Evolutionary conservation across 2,113 vertebrate genomes (phyloP).

Genomic region (Corythornis madagascariensis): DNA sequence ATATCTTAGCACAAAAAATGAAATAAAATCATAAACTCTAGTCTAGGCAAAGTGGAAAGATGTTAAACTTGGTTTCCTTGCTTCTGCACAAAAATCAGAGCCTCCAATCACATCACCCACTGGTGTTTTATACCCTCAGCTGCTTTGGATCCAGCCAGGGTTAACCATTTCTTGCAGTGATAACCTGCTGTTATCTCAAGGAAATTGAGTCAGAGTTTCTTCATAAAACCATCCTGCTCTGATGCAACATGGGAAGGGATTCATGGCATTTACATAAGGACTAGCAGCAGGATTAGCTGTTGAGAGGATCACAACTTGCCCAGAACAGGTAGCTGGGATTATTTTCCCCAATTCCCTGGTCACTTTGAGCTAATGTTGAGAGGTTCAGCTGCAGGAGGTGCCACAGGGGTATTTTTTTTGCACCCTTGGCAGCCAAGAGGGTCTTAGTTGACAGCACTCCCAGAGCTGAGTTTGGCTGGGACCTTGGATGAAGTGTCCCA

Average conservation of each 20-base stretch:
- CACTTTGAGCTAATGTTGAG: not conserved
- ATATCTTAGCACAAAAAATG: not conserved
- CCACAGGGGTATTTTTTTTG: not conserved
- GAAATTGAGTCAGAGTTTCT: constrained; percentile 58
- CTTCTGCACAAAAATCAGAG: not conserved
- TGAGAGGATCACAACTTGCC: not conserved
- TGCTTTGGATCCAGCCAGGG: not conserved
- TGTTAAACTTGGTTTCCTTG: not conserved
- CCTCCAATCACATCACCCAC: not conserved
- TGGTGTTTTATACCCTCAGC: not conserved
- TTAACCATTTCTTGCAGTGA: constrained; percentile 4
- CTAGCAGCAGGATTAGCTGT: not conserved
- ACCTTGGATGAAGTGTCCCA: not conserved
- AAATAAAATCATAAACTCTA: not conserved
- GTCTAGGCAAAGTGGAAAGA: not conserved
- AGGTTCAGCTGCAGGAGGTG: not conserved
- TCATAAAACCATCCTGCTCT: constrained; percentile 38
- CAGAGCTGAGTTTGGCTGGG: not conserved
- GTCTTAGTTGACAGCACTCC: not conserved
- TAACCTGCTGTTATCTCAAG: constrained; percentile 37
- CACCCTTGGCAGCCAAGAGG: not conserved
- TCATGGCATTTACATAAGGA: not conserved
- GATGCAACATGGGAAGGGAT: not conserved
- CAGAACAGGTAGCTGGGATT: not conserved
- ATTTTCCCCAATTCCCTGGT: not conserved